phyloP scores from a whole-genome alignment of 2,113 vertebrate genomes.

The Seriola quinqueradiata region DNA sequence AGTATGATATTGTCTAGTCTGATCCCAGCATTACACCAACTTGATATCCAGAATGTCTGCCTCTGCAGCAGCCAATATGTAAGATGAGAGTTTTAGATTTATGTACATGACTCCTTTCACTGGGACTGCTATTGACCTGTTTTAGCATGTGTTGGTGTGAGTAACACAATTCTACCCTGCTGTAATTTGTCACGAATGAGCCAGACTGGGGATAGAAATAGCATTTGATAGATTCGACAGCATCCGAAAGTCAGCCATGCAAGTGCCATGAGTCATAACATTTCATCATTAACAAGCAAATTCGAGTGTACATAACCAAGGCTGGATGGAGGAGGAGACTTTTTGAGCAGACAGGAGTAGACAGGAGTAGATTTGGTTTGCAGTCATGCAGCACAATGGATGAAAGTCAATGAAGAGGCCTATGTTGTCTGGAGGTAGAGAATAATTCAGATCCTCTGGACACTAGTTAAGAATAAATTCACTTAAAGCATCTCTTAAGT shows the following conservation, averaged over 20 bases:
- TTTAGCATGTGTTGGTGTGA: conserved; percentile 32
- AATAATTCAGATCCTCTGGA: conserved; percentile 26
- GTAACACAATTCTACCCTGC: conserved; percentile 23
- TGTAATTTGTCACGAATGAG: conserved; percentile 49
- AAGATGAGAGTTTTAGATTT: conserved; percentile 12
- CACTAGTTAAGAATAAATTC: conserved; percentile 39
- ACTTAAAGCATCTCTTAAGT: conserved; percentile 37
- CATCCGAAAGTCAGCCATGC: conserved; percentile 46
- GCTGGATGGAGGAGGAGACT: conserved; percentile 14
- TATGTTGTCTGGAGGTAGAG: not conserved
- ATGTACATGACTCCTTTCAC: conserved; percentile 10
- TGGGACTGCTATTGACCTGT: conserved; percentile 23
- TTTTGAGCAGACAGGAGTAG: conserved; percentile 6
- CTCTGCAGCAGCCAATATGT: not conserved
- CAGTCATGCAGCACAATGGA: conserved; percentile 1
- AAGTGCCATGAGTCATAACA: conserved; percentile 54
- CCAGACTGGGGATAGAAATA: conserved; percentile 46
- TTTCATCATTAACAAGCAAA: conserved; percentile 49
- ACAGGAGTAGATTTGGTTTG: conserved; percentile 4
- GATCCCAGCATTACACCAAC: not conserved
- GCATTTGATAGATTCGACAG: conserved; percentile 43
- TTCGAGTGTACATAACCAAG: conserved; percentile 18
- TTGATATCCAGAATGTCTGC: not conserved
- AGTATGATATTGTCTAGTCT: not conserved
- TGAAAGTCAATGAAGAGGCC: conserved; percentile 1